These are phyloP conservation scores for Aythya baeri DNA, from an alignment of 2,113 vertebrate genomes.

Conservation along the genomic window DNA sequence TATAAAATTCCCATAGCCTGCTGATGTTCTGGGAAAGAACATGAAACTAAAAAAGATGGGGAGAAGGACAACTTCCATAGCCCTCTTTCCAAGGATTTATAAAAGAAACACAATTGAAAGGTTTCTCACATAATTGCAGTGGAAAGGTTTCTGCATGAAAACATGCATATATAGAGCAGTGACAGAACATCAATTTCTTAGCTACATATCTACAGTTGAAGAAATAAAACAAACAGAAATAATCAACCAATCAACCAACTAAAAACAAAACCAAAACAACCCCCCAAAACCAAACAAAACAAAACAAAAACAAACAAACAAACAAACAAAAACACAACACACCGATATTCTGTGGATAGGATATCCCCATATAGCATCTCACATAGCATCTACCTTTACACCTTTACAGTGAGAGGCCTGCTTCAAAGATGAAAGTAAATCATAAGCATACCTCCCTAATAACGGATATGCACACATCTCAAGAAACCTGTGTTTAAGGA, in stretches of 20 bases:
- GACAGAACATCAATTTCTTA: neutral
- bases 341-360: neutral
- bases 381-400: neutral
- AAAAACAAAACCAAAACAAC: no score
- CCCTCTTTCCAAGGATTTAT: neutral
- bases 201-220: neutral
- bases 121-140: neutral
- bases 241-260: no score
- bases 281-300: neutral
- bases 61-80: neutral
- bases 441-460: neutral
- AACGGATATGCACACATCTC: neutral
- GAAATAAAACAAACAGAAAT: neutral
- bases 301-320: neutral
- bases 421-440: neutral
- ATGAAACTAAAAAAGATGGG: neutral
- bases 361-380: neutral
- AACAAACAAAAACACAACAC: no score
- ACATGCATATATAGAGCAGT: rapidly evolving
- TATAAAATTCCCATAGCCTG: neutral
- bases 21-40: neutral
- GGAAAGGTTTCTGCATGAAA: neutral
- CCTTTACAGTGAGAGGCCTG: neutral
- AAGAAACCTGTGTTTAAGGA: neutral
- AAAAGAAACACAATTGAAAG: neutral